Evolutionary conservation across 2,113 vertebrate genomes (phyloP).

Genomic region (Amblyornis subalaris): DNA sequence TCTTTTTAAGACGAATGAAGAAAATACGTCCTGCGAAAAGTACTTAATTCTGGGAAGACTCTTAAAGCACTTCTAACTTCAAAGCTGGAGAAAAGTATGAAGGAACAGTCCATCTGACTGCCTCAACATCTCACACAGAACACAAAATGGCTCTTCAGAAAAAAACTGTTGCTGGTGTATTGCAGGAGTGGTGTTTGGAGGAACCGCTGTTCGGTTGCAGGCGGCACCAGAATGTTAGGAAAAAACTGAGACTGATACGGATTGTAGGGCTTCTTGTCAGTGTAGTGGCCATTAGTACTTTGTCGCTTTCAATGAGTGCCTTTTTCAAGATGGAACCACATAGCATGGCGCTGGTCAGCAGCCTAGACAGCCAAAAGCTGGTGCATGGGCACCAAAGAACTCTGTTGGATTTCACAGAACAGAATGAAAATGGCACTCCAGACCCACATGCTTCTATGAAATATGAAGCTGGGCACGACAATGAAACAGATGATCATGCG

Average conservation of each 20-base stretch:
- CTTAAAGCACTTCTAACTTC: not conserved
- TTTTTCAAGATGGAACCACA: slow-evolving; percentile 80
- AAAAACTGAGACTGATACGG: slow-evolving; percentile 85
- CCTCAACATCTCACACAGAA: not conserved
- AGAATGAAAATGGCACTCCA: slow-evolving; percentile 69
- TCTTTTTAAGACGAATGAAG: slow-evolving; percentile 62
- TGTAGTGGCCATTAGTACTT: slow-evolving; percentile 84
- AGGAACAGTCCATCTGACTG: slow-evolving; percentile 43
- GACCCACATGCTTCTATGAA: slow-evolving; percentile 70
- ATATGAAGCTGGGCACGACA: slow-evolving; percentile 57
- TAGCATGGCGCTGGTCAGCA: slow-evolving; percentile 50
- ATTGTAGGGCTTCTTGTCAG: slow-evolving; percentile 84
- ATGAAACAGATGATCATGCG: slow-evolving; percentile 56
- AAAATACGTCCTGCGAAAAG: slow-evolving; percentile 34
- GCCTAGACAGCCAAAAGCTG: slow-evolving; percentile 54
- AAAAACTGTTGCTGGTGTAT: slow-evolving; percentile 33
- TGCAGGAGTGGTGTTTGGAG: slow-evolving; percentile 61
- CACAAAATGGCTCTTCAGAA: slow-evolving; percentile 68
- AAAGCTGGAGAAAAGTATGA: slow-evolving; percentile 60
- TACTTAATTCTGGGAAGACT: slow-evolving; percentile 10
- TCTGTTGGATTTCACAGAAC: slow-evolving; percentile 83
- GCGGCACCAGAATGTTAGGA: slow-evolving; percentile 72
- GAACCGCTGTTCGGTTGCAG: slow-evolving; percentile 42
- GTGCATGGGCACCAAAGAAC: slow-evolving; percentile 79
- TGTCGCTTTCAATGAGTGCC: slow-evolving; percentile 87